phyloP scores from a whole-genome alignment of 2,113 vertebrate species.

The Fukomys damarensis region DNA sequence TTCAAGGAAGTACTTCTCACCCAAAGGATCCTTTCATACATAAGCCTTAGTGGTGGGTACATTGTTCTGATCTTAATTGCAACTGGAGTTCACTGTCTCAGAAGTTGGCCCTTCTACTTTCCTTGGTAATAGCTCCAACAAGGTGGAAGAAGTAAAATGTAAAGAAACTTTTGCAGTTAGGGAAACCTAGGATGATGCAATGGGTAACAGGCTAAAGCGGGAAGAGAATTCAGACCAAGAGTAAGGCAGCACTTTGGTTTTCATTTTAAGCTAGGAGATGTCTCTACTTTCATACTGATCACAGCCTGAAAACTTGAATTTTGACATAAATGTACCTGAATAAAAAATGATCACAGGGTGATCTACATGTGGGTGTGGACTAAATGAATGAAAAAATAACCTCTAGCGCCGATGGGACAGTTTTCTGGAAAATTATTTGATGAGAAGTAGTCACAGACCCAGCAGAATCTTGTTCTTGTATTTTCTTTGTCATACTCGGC shows the following conservation, averaged over 20 bases:
- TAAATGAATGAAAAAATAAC: conserved; percentile 85
- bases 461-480: conserved; percentile 84
- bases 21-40: not conserved
- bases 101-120: not conserved
- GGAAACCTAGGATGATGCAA: not conserved
- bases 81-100: not conserved
- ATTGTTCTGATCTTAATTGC: not conserved
- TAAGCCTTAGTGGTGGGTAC: not conserved
- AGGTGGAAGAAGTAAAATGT: not conserved
- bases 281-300: not conserved
- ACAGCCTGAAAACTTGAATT: not conserved
- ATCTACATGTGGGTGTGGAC: conserved; percentile 57
- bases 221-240: not conserved
- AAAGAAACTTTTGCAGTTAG: not conserved
- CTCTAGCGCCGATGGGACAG: conserved; percentile 85
- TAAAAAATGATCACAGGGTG: not conserved
- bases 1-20: not conserved
- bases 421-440: conserved; percentile 90
- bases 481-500: conserved; percentile 85
- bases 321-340: not conserved
- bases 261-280: not conserved
- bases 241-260: not conserved
- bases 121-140: not conserved
- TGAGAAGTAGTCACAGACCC: conserved; percentile 85
- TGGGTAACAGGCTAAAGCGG: not conserved